These are phyloP conservation scores for Glandiceps talaboti DNA, from an alignment of 53 echinoderm and acorn worm species.

Conservation along the genomic window DNA sequence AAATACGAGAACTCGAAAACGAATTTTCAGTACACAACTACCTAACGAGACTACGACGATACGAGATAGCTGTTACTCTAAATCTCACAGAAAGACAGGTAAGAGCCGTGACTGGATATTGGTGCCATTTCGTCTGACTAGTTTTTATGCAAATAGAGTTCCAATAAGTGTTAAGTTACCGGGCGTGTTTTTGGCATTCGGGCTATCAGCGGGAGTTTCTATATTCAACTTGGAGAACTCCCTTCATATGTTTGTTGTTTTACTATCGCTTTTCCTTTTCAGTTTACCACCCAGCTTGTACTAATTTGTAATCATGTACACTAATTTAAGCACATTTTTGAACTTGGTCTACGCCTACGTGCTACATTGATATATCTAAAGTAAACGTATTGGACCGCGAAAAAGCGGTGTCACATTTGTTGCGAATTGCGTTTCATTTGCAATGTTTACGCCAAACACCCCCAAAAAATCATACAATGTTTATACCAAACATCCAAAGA, in stretches of 20 bases:
- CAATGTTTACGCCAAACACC: no score
- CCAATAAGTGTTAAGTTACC: neutral
- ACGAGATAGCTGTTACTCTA: constrained; percentile 95
- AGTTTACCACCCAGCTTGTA: neutral
- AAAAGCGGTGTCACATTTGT: no score
- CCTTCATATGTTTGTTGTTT: neutral
- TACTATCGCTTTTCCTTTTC: neutral
- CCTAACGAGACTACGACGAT: constrained; percentile 85
- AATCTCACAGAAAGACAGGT: constrained; percentile 99
- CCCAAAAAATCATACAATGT: no score
- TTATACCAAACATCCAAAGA: no score
- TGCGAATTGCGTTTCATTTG: no score
- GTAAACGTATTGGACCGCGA: no score
- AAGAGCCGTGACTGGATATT: neutral
- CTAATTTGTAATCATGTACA: no score
- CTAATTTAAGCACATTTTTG: no score
- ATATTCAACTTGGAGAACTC: neutral
- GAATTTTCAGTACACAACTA: constrained; percentile 96
- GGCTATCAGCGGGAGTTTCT: neutral
- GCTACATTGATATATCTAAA: no score
- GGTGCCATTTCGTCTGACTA: neutral
- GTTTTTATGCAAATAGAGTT: neutral
- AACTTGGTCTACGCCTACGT: no score
- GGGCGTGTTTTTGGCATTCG: neutral
- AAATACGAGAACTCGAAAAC: constrained; percentile 92